phyloP scores from a whole-genome alignment of 2,797 vertebrate genomes.

The Simalia tracyae region DNA sequence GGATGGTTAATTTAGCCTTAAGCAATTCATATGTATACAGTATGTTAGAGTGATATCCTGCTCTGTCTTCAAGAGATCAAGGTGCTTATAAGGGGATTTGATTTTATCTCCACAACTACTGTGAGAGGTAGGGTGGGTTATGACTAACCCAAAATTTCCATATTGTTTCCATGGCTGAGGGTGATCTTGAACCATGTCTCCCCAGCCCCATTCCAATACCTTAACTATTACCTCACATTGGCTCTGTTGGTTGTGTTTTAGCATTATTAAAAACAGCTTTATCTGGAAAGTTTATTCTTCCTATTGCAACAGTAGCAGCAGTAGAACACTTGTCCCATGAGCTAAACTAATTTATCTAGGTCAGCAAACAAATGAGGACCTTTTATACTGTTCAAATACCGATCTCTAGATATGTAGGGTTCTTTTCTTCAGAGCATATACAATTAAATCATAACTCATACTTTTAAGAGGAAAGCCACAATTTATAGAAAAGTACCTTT shows the following conservation, averaged over 20 bases:
- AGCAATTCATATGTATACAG: neutral
- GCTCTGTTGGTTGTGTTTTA: neutral
- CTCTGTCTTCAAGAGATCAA: neutral
- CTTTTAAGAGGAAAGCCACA: neutral
- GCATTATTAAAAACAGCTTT: neutral
- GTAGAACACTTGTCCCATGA: neutral
- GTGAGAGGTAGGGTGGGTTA: neutral
- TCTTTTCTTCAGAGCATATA: neutral
- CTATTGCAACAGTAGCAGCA: neutral
- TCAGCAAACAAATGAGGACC: neutral
- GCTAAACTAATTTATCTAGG: neutral
- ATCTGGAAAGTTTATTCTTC: neutral
- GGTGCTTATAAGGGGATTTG: neutral
- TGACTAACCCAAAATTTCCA: neutral
- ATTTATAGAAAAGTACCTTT: neutral
- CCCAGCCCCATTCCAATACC: neutral
- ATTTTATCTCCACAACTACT: neutral
- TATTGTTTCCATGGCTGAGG: neutral
- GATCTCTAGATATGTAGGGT: neutral
- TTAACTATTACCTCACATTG: neutral
- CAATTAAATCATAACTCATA: neutral
- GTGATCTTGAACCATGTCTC: neutral
- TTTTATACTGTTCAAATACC: neutral
- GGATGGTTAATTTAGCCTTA: fast-evolving
- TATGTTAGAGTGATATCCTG: neutral